Evolutionary conservation across 2,113 vertebrate genomes (phyloP).

Genomic region (Chaenocephalus aceratus): DNA sequence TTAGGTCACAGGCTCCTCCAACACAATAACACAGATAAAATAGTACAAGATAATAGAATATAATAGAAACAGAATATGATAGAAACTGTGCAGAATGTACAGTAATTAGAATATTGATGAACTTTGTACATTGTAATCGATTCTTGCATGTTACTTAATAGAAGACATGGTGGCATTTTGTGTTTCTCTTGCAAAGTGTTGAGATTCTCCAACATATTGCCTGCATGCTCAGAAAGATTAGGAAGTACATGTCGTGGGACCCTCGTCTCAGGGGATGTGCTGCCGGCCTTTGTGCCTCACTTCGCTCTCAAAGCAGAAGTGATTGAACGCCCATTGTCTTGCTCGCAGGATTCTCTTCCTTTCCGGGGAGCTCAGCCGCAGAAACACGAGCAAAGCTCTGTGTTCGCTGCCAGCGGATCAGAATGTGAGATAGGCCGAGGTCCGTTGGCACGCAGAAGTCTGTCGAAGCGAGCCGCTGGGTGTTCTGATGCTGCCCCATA

Average conservation of each 20-base stretch:
- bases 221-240: conserved; percentile 16
- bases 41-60: too few relatives aligned
- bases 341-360: conserved; percentile 50
- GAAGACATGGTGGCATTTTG: conserved; percentile 3
- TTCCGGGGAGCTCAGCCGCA: conserved; percentile 58
- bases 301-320: conserved; percentile 25
- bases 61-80: too few relatives aligned
- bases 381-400: conserved; percentile 77
- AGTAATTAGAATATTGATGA: too few relatives aligned
- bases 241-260: neutral
- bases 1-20: too few relatives aligned
- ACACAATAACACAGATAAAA: too few relatives aligned
- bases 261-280: neutral
- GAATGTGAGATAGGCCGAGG: conserved; percentile 69
- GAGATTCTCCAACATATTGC: neutral
- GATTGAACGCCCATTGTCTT: conserved; percentile 46
- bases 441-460: conserved; percentile 44
- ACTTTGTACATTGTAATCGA: conserved; percentile 15
- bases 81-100: too few relatives aligned
- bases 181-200: neutral
- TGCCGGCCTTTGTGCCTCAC: neutral
- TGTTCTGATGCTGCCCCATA: neutral
- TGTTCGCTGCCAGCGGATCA: conserved; percentile 70
- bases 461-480: conserved; percentile 30
- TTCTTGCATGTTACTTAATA: neutral